Evolutionary conservation across 2,113 vertebrate species (phyloP).

Genomic region (Hypanus sabinus): DNA sequence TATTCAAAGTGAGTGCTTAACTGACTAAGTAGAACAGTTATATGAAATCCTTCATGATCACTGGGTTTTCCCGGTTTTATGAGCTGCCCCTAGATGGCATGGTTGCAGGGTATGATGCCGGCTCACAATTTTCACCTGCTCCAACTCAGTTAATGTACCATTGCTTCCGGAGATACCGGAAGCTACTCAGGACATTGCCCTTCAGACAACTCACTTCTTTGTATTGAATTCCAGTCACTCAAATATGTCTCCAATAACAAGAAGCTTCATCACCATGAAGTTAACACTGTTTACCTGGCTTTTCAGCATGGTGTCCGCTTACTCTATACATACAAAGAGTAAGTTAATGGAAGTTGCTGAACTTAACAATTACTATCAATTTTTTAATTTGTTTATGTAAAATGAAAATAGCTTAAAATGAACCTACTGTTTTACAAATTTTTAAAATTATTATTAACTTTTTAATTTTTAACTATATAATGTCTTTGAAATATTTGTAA

Average conservation of each 20-base stretch:
- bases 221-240: neutral
- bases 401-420: too few relatives aligned
- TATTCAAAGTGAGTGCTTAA: neutral
- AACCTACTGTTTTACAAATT: too few relatives aligned
- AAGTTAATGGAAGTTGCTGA: too few relatives aligned
- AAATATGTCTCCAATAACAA: neutral
- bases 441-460: too few relatives aligned
- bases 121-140: neutral
- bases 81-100: neutral
- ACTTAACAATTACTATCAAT: too few relatives aligned
- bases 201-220: neutral
- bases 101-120: neutral
- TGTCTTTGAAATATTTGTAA: too few relatives aligned
- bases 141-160: neutral
- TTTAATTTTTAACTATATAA: too few relatives aligned
- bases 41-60: neutral
- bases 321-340: too few relatives aligned
- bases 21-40: neutral
- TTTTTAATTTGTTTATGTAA: too few relatives aligned
- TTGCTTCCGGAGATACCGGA: neutral
- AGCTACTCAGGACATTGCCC: neutral
- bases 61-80: neutral
- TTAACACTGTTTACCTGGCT: too few relatives aligned
- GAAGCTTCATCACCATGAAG: too few relatives aligned
- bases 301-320: too few relatives aligned